Evolutionary conservation across 2,888 invertebrate species (phyloP), one percentile per base, ranked within the genome.

Genomic region (Xiphydria camelus): DNA sequence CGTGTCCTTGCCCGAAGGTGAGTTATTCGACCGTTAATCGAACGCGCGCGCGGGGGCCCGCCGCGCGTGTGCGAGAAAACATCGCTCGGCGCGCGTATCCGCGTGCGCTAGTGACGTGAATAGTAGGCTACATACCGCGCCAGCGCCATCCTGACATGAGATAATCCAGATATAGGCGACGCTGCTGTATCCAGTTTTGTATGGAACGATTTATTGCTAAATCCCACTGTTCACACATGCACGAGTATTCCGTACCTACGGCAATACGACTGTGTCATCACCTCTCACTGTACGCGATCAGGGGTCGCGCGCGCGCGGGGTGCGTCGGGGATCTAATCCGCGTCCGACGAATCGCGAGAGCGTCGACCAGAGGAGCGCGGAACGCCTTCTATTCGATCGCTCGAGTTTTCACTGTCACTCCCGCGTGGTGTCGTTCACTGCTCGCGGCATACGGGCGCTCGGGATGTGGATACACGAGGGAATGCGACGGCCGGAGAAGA

Each of bases 71-170:
- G n/a, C n/a, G n/a, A n/a, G n/a, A n/a, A n/a, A 25, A 15, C 23
- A 14, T 42, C 26, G 41, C 18, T 38, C 35, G 26, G 9, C n/a
- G 17, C 18, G 9, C 5, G 4, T 15, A 20, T 17, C 15, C 3
- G 10, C 31, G n/a, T 49, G 59, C 61, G 34, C 37, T 36, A 18
- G 36, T 31, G 26, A 26, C n/a, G n/a, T 25, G 17, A 29, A 34
- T 20, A 12, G 25, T 44, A 46, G 33, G 29, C 19, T 60, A 76
- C 80, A 79, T 78, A 83, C 83, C 83, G 82, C 75, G 83, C 83
- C 77, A 83, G 79, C 77, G 83, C 83, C 83, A 83, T 83, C 79
- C 83, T 82, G 76, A 81, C 82, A 82, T 83, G 81, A 76, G 80
- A 80, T 74, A 80, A 80, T 78, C 79, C 80, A 71, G 79, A 78